Percentiles rank a stretch among this genome's conserved stretches.
phyloP scores from a whole-genome alignment of 1,140 invertebrate species.

The Maconellicoccus hirsutus region DNA sequence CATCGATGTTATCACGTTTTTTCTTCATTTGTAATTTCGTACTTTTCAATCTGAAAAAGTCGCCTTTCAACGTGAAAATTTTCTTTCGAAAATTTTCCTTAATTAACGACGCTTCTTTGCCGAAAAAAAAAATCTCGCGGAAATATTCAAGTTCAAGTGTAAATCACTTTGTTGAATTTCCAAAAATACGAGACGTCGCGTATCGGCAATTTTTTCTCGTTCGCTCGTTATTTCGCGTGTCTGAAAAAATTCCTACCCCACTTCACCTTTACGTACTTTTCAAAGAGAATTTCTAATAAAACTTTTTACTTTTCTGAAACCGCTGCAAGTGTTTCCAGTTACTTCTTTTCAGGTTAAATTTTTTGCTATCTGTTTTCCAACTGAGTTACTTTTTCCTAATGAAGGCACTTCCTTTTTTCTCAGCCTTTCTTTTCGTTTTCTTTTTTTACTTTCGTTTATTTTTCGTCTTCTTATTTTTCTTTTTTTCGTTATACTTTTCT shows the following conservation, averaged over 20 bases:
- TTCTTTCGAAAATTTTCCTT: background rate
- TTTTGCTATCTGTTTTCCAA: background rate
- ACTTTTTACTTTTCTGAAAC: background rate
- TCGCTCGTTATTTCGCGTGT: background rate
- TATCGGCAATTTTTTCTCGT: background rate
- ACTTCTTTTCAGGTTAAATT: background rate
- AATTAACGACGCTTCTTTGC: background rate
- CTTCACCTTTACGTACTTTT: background rate
- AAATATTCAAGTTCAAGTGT: background rate
- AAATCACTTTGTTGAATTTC: background rate
- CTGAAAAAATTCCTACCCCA: background rate
- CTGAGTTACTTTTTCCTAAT: slow-evolving; percentile 5
- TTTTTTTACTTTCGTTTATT: background rate
- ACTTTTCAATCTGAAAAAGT: background rate
- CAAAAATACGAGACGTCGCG: background rate
- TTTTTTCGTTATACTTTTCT: background rate
- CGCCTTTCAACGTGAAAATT: background rate
- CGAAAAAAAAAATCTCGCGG: background rate
- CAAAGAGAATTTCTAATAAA: slow-evolving; percentile 5
- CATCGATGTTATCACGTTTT: background rate
- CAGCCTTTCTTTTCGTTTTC: background rate
- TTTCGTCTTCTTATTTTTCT: background rate
- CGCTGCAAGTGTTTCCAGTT: background rate
- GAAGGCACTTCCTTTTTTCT: slow-evolving; percentile 5
- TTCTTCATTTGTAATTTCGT: background rate